Base-by-base conservation (phyloP, 2,113 vertebrate genomes). In the Pleuronectes platessa region DNA sequence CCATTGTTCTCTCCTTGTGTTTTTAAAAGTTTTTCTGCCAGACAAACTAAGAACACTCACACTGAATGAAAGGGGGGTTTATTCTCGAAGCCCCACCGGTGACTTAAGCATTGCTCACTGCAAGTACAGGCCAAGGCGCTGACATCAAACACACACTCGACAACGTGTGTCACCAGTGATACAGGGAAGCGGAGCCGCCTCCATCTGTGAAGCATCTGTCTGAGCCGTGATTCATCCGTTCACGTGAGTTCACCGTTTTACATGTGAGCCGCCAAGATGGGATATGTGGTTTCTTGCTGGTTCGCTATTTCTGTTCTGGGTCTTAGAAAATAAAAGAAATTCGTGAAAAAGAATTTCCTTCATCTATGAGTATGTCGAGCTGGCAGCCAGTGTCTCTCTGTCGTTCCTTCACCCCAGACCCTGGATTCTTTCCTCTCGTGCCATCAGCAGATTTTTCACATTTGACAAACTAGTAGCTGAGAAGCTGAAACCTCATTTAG, bases 131-230 rank as follows among this genome's bases (percentile, higher is more conserved):
- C 64, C 20, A 3, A 37, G 76, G 59, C 79, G 21, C 12, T 64
- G 74, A 70, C 82, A 81, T 73, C 60, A 60, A 76, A 83, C 81
- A 81, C 77, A 85, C 83, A 84, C 90, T 87, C 27, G 54, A 53
- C 84, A 74, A 79, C 68, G 72, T 69, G 83, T 88, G 82, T 90
- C 87, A 85, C 56, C 79, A 4, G 68, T 58, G 71, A 82, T 61
- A 86, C 75, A 63, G 72, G 62, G 61, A 49, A 68, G 40, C 5
- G 13, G 58, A 56, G 81, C 66, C 71, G 47, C 67, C 37, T 11
- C 84, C 89, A 90, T 90, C 89, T 91, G 90, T 79, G 79, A 55
- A 76, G 82, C 87, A 89, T 89, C 87, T 90, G 89, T 77, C 66
- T 85, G 23, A 60, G 58, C 54, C 1, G 63, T 87, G 88, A 87